phyloP scores from a whole-genome alignment of 1,140 invertebrate species.

The Drosophila rufa region DNA sequence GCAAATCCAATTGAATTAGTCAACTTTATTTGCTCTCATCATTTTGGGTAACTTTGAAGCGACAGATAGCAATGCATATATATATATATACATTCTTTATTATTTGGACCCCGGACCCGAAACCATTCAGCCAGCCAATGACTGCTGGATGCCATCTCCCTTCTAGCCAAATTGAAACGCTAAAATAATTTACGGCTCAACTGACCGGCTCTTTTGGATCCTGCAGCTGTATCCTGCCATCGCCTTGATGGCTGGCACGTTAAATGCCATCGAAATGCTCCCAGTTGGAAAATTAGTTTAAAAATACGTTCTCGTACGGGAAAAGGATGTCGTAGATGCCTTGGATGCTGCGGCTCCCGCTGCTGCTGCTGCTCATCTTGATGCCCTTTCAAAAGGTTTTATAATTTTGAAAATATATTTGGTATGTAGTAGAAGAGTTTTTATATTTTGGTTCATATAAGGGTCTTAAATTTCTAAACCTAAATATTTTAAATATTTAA shows the following conservation, averaged over 20 bases:
- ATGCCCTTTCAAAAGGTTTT: constrained; percentile 3
- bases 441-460: not conserved
- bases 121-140: constrained; percentile 20
- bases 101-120: constrained; percentile 10
- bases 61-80: constrained; percentile 2
- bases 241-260: constrained; percentile 56
- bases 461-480: not conserved
- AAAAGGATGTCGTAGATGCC: constrained; percentile 23
- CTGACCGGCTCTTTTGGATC: constrained; percentile 25
- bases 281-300: constrained; percentile 83
- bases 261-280: constrained; percentile 72
- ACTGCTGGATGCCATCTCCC: constrained; percentile 36
- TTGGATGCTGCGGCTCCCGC: constrained; percentile 1
- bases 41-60: constrained; percentile 33
- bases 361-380: constrained; percentile 19
- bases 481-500: not conserved
- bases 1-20: constrained; percentile 61
- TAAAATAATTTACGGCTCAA: constrained; percentile 81
- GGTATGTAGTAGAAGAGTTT: not conserved
- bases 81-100: constrained; percentile 44
- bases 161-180: constrained; percentile 73
- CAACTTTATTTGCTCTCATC: constrained; percentile 54
- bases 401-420: not conserved
- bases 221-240: constrained; percentile 32
- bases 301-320: constrained; percentile 67